These are phyloP conservation scores for Galemys pyrenaicus DNA, from an alignment of 2,113 vertebrate species.

Conservation along the genomic window DNA sequence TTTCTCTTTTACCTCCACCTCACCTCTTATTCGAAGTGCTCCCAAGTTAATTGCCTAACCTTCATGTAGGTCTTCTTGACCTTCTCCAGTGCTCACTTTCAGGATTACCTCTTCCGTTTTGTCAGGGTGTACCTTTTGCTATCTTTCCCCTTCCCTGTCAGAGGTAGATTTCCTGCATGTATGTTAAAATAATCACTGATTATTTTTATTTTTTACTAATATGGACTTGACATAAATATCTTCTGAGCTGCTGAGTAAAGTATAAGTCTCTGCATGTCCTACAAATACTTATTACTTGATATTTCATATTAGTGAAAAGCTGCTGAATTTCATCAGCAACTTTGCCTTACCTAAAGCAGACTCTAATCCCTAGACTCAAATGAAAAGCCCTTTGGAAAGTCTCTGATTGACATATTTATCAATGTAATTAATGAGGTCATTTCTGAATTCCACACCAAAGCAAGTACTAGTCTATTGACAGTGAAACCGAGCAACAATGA, in stretches of 20 bases:
- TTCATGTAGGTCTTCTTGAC: background rate
- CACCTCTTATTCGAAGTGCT: background rate
- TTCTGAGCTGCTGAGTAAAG: background rate
- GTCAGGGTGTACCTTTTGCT: background rate
- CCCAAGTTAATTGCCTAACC: background rate
- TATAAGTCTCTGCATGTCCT: background rate
- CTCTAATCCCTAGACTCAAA: background rate
- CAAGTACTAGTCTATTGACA: background rate
- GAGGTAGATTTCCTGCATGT: background rate
- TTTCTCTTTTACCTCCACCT: background rate
- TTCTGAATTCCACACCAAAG: background rate
- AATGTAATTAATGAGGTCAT: background rate
- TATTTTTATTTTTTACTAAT: slow-evolving; percentile 4
- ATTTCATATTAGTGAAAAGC: background rate
- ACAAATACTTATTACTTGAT: background rate
- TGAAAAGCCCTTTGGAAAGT: background rate
- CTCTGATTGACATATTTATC: background rate
- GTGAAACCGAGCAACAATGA: background rate
- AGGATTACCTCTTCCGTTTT: background rate
- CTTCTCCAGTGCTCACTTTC: background rate
- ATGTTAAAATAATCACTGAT: background rate
- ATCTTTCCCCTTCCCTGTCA: background rate
- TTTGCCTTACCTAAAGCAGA: background rate
- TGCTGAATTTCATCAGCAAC: background rate
- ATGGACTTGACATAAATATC: background rate